Conservation (phyloP, 2,888 invertebrate genomes). For the Mermis nigrescens region DNA sequence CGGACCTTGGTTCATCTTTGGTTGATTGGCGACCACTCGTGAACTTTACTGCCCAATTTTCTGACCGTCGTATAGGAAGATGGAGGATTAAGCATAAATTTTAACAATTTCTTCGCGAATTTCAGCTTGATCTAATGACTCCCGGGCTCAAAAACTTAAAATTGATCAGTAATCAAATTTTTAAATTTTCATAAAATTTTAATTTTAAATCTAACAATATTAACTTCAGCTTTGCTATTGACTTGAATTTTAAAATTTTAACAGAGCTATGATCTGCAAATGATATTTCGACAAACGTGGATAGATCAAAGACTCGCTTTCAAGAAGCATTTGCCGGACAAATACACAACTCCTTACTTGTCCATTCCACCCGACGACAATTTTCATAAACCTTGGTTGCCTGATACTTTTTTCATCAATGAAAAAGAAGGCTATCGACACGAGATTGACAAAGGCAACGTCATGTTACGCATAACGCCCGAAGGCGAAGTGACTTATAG, state of each 20-base stretch:
- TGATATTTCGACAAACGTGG: slow-evolving; percentile 2
- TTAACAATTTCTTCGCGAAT: too few relatives aligned
- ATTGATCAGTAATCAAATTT: too few relatives aligned
- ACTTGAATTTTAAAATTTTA: background rate
- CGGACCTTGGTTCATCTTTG: too few relatives aligned
- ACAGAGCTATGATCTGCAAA: background rate
- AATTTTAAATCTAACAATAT: too few relatives aligned
- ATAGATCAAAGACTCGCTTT: background rate
- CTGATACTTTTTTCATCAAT: background rate
- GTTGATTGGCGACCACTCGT: too few relatives aligned
- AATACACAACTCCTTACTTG: background rate
- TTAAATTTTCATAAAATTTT: too few relatives aligned
- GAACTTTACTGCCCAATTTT: too few relatives aligned
- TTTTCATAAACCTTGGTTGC: background rate
- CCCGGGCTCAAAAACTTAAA: too few relatives aligned
- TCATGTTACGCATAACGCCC: background rate
- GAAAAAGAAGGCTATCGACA: background rate
- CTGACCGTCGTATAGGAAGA: too few relatives aligned
- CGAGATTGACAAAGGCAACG: background rate
- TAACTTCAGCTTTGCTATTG: too few relatives aligned
- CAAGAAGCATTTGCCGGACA: background rate
- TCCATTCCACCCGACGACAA: background rate
- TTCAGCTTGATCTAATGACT: too few relatives aligned
- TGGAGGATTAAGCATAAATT: too few relatives aligned
- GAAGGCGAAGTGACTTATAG: background rate